phyloP scores from a whole-genome alignment of 2,888 invertebrate genomes.

The Pherbina coryleti region DNA sequence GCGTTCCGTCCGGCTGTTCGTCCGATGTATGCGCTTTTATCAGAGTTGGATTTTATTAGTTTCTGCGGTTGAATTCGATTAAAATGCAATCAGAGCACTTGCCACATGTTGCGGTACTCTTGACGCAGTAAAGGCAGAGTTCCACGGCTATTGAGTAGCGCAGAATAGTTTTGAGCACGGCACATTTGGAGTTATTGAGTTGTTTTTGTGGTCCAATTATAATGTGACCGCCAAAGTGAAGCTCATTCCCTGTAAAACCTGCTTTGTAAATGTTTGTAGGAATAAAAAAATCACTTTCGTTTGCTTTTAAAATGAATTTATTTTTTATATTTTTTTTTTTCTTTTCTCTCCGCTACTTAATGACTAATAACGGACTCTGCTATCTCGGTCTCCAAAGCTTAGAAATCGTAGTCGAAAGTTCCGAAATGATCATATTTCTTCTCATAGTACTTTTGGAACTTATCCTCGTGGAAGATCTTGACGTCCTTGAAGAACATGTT shows the following conservation, averaged over 20 bases:
- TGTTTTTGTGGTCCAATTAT: conserved; percentile 31
- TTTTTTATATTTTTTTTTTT: conserved; percentile 29
- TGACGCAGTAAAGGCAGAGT: conserved; percentile 27
- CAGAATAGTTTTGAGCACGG: background rate
- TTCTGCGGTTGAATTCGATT: conserved; percentile 61
- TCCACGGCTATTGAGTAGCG: conserved; percentile 1
- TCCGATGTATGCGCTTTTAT: conserved; percentile 43
- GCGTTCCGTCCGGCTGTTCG: background rate
- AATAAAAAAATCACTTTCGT: background rate
- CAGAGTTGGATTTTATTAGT: conserved; percentile 55
- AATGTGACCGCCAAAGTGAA: background rate
- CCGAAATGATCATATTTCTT: conserved; percentile 59
- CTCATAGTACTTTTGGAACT: conserved; percentile 60
- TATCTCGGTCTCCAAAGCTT: conserved; percentile 8
- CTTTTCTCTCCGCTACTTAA: conserved; percentile 17
- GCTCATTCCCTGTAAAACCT: background rate
- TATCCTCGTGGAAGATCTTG: conserved; percentile 75
- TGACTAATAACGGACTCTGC: conserved; percentile 32
- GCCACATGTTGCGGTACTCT: conserved; percentile 55
- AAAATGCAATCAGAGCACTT: conserved; percentile 58
- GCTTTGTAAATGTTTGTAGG: too few relatives aligned
- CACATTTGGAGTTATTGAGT: conserved; percentile 13
- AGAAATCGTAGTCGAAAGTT: conserved; percentile 59
- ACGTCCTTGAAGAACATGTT: conserved; percentile 79
- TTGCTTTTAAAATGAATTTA: background rate